Evolutionary conservation across 2,113 vertebrate genomes (phyloP).

Genomic region (Cygnus buccinator): DNA sequence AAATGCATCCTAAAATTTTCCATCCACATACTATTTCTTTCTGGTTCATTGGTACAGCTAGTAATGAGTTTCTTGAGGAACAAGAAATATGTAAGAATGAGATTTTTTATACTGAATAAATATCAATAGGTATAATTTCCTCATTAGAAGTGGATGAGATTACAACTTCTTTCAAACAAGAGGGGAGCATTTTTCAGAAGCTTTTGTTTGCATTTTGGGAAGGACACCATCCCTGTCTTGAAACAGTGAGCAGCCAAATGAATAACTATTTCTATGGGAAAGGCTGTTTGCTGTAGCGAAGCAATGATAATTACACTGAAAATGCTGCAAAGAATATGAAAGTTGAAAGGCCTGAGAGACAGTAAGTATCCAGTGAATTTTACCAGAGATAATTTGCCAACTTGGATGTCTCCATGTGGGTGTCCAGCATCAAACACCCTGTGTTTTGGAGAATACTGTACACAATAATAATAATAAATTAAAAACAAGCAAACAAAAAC

Average conservation of each 20-base stretch:
- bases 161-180: neutral
- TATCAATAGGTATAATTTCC: neutral
- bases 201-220: neutral
- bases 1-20: neutral
- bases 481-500: too few species aligned
- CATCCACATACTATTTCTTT: neutral
- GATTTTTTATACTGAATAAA: neutral
- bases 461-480: too few species aligned
- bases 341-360: neutral
- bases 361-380: neutral
- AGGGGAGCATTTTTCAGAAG: neutral
- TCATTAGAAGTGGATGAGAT: neutral
- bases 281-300: neutral
- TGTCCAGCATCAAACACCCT: neutral
- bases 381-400: neutral
- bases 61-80: neutral
- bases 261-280: neutral
- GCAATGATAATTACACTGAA: neutral
- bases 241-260: neutral
- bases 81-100: neutral
- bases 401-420: neutral
- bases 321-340: neutral
- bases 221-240: neutral
- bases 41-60: neutral
- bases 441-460: neutral